Base-by-base conservation (phyloP, 2,797 vertebrate species). In the Acipenser oxyrinchus region DNA sequence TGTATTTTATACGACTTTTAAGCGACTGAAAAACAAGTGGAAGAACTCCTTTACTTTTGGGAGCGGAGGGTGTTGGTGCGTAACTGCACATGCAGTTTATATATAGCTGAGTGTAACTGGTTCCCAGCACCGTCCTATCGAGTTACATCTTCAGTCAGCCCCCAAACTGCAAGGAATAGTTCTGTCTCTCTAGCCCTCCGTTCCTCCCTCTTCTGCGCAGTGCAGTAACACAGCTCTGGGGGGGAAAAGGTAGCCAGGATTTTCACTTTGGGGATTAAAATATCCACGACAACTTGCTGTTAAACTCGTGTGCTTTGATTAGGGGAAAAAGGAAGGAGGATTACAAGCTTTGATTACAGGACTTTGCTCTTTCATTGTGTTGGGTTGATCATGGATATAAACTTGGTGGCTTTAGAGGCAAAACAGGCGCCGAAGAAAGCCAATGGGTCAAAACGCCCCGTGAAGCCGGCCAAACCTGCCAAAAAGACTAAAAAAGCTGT, bases 401-500 rank as follows among this genome's bases (percentile, higher is more conserved):
- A 88, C 77, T 48, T 90, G 51, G 76, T 91, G 72, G 81, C 88
- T 3, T 75, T 89, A 66, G 93, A 94, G 76, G 90, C 90, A 67
- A 76, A 85, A 57, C 70, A 78, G 66, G 63, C 79, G 11, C 77
- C 83, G 51, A 87, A 88, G 78, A 82, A 80, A 78, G 65, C 48
- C 48, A 87, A 87, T 0, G 81, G 80, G 8, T 50, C 78, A 50
- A 73, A 68, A 0, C 10, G 70, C 1, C 85, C 80, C 0, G 66
- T 67, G 10, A 94, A 94, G 79, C 81, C 81, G 1, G 10, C 67
- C 8, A 94, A 93, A 79, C 76, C 79, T 13, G 76, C 86, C 51
- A 94, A 91, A 82, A 97, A 93, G 79, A 59, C 87, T 86, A 97
- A 96, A 87, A 95, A 92, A 74, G 93, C 90, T 72, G 91, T 93